Conservation (phyloP, 2,113 vertebrate genomes). For the Lipophrys pholis region DNA sequence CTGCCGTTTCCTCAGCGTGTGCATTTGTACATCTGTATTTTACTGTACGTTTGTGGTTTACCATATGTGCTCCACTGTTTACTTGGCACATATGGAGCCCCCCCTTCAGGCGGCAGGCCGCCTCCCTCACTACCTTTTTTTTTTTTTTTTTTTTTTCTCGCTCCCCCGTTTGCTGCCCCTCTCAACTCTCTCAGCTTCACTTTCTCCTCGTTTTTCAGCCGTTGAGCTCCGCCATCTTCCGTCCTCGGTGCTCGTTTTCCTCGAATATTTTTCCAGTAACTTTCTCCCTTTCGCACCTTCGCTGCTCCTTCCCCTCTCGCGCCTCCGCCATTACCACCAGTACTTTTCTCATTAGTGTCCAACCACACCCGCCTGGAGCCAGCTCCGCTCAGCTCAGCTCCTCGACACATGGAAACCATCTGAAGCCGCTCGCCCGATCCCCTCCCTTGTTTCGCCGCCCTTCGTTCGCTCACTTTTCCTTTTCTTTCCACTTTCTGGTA, state of each 20-base stretch:
- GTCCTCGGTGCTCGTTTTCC: conserved; percentile 5
- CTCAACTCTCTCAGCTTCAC: not conserved
- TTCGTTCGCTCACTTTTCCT: conserved; percentile 53
- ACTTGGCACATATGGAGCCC: conserved; percentile 72
- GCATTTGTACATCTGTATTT: conserved; percentile 64
- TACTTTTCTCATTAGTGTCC: conserved; percentile 83
- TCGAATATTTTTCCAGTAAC: conserved; percentile 13
- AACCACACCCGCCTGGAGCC: conserved; percentile 82
- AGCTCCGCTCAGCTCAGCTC: conserved; percentile 65
- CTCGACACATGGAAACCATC: conserved; percentile 85
- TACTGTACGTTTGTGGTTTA: conserved; percentile 58
- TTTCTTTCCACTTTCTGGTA: conserved; percentile 34
- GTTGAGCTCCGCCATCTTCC: not conserved
- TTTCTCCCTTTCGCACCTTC: conserved; percentile 42
- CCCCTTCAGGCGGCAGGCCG: conserved; percentile 55
- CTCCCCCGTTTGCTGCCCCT: conserved; percentile 23
- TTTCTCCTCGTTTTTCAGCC: conserved; percentile 16
- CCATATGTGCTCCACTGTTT: conserved; percentile 70
- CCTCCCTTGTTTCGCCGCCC: conserved; percentile 64
- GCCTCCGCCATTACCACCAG: conserved; percentile 78
- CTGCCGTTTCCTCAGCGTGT: conserved; percentile 44
- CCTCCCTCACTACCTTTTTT: conserved; percentile 37
- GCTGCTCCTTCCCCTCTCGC: conserved; percentile 41
- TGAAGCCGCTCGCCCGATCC: conserved; percentile 68
- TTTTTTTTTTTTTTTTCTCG: too few species aligned